These are phyloP conservation scores for Lacerta viridis DNA, from an alignment of 2,797 vertebrate species.

Conservation along the genomic window DNA sequence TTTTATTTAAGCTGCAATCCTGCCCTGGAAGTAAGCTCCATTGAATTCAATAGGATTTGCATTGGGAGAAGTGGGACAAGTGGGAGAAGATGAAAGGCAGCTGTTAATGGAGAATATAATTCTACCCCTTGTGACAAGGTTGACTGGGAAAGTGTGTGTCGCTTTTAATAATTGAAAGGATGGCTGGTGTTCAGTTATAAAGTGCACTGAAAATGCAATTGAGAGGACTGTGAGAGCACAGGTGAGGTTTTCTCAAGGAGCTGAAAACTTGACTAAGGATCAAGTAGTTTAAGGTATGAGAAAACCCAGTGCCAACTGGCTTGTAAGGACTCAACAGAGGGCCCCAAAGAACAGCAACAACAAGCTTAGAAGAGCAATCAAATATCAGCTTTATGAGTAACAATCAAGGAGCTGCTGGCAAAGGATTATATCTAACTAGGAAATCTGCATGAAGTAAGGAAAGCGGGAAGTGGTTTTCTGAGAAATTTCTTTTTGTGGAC, in stretches of 20 bases:
- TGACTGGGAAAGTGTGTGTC: not conserved
- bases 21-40: too few species aligned
- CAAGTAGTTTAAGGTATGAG: not conserved
- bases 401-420: not conserved
- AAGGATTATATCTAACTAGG: not conserved
- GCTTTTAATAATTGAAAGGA: slow-evolving; percentile 1
- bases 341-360: not conserved
- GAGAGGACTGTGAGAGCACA: not conserved
- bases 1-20: too few species aligned
- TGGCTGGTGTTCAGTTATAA: not conserved
- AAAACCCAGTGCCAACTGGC: not conserved
- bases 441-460: not conserved
- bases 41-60: not conserved
- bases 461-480: not conserved
- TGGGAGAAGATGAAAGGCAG: not conserved
- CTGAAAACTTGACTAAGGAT: not conserved
- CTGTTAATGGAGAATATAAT: slow-evolving; percentile 19
- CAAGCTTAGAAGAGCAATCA: not conserved
- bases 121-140: not conserved
- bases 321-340: not conserved
- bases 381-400: not conserved
- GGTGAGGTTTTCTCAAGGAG: not conserved
- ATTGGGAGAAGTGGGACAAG: too few species aligned
- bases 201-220: slow-evolving; percentile 9
- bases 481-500: too few species aligned